Evolutionary conservation across 2,888 invertebrate species (phyloP).

Genomic region (Mesorhabditis spiculigera): DNA sequence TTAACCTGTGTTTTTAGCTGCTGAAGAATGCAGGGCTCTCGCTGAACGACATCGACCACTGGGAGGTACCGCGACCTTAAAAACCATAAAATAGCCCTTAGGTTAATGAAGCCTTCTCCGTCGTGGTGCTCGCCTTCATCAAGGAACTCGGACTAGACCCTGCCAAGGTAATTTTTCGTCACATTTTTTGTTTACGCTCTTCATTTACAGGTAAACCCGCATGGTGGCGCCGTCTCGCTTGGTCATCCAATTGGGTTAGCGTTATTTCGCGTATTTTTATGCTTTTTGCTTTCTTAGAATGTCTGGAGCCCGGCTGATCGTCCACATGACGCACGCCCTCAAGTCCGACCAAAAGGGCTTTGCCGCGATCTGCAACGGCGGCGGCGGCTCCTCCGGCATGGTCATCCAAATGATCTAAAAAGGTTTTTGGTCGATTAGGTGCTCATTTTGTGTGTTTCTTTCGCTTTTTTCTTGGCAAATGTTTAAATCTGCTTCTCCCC

Average conservation of each 20-base stretch:
- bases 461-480: not conserved
- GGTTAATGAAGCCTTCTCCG: constrained; percentile 95
- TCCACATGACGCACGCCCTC: constrained; percentile 83
- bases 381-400: constrained; percentile 74
- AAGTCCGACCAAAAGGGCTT: constrained; percentile 88
- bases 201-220: constrained; percentile 73
- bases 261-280: constrained; percentile 13
- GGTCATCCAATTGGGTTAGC: constrained; percentile 91
- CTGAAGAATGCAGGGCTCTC: constrained; percentile 78
- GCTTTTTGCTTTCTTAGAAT: constrained; percentile 67
- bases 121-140: constrained; percentile 87
- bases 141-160: constrained; percentile 82
- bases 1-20: constrained; percentile 64
- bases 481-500: no score
- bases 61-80: constrained; percentile 69
- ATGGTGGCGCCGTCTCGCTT: constrained; percentile 96
- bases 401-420: constrained; percentile 41
- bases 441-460: constrained; percentile 17
- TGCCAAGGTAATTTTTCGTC: constrained; percentile 63
- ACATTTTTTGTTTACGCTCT: no score
- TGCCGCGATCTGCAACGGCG: constrained; percentile 96
- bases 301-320: constrained; percentile 91
- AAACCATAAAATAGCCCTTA: not conserved
- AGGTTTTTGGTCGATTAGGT: constrained; percentile 14
- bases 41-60: constrained; percentile 82